Evolutionary conservation across 2,888 invertebrate species (phyloP).

Genomic region (Rotaria magnacalcarata): DNA sequence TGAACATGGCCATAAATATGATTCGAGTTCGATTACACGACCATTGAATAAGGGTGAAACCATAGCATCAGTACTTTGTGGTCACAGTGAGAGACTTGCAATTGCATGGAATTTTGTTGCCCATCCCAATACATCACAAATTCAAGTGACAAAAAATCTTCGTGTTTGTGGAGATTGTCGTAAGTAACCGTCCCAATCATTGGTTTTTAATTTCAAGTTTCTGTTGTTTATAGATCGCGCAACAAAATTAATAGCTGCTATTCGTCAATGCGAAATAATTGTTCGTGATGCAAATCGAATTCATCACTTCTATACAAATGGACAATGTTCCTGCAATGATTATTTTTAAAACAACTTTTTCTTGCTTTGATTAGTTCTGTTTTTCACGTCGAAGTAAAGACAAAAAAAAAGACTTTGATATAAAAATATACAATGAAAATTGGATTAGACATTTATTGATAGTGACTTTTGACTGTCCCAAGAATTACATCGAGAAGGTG

Average conservation of each 20-base stretch:
- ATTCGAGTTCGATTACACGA: slow-evolving; percentile 6
- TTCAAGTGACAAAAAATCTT: background rate
- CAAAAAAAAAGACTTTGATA: background rate
- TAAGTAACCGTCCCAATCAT: background rate
- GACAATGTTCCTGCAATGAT: background rate
- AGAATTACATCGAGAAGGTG: too few species aligned
- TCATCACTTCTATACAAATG: background rate
- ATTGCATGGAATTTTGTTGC: background rate
- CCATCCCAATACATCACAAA: background rate
- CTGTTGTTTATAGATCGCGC: background rate
- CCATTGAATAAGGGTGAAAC: background rate
- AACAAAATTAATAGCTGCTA: background rate
- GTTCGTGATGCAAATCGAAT: slow-evolving; percentile 25
- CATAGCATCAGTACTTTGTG: background rate
- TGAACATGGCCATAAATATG: background rate
- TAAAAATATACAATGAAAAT: too few species aligned
- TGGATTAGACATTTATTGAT: too few species aligned
- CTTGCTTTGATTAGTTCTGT: background rate
- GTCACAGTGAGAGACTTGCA: background rate
- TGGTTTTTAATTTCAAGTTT: background rate
- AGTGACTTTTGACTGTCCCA: too few species aligned
- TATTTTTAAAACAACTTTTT: background rate
- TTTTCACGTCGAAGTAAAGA: background rate
- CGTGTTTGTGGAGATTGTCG: slow-evolving; percentile 5
- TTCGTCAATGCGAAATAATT: background rate